Evolutionary conservation across 2,888 invertebrate genomes (phyloP).

Genomic region (Eremobia ochroleuca): DNA sequence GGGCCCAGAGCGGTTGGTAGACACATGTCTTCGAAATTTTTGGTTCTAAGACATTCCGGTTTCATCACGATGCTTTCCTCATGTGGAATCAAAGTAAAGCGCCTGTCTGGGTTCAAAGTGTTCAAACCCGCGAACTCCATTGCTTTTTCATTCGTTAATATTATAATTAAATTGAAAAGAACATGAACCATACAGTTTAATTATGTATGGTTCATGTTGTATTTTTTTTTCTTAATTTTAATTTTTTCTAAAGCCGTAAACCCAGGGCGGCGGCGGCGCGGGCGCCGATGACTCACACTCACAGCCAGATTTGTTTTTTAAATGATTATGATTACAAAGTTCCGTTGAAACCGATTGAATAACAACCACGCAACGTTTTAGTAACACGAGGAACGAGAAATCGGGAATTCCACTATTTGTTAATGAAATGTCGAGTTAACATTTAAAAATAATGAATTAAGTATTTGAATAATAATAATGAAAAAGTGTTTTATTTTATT

Average conservation of each 20-base stretch:
- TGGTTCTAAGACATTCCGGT: not conserved
- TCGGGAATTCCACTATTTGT: constrained; percentile 41
- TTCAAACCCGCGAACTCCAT: not conserved
- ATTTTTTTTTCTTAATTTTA: constrained; percentile 13
- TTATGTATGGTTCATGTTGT: constrained; percentile 9
- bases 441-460: not conserved
- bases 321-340: constrained; percentile 57
- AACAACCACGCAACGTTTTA: constrained; percentile 61
- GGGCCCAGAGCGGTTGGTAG: not conserved
- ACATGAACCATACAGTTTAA: no score
- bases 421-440: constrained; percentile 9
- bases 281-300: constrained; percentile 46
- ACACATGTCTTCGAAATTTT: not conserved
- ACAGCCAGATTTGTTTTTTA: constrained; percentile 42
- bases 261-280: constrained; percentile 3
- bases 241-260: constrained; percentile 24
- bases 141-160: not conserved
- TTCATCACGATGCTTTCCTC: not conserved
- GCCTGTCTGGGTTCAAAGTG: not conserved
- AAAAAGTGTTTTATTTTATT: not conserved
- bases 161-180: no score
- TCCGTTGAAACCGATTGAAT: constrained; percentile 61
- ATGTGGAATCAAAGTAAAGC: not conserved
- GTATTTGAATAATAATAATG: no score
- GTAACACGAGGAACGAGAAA: constrained; percentile 38